Conservation (phyloP, 2,797 vertebrate species). For the Ateles fusciceps region DNA sequence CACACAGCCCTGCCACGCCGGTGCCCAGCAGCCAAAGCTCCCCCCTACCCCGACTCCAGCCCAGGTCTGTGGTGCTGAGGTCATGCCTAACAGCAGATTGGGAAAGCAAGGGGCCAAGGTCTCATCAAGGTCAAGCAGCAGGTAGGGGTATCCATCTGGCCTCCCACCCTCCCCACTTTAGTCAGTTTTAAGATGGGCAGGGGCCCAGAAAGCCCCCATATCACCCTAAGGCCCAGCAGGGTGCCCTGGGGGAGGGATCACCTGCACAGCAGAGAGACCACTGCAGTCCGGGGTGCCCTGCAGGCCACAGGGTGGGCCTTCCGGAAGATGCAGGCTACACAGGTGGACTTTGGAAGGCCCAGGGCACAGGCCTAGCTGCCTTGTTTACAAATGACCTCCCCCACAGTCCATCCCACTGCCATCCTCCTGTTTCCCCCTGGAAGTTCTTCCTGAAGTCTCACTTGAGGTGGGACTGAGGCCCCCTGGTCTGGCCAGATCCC, state of each 20-base stretch:
- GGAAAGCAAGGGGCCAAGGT: neutral
- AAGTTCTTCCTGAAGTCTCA: conserved; percentile 32
- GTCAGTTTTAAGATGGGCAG: neutral
- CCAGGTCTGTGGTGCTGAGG: neutral
- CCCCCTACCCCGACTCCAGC: neutral
- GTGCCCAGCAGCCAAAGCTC: neutral
- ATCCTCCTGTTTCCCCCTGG: neutral
- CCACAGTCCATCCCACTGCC: neutral
- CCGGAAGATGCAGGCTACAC: neutral
- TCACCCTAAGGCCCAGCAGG: neutral
- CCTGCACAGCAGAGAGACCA: neutral
- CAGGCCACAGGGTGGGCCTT: neutral
- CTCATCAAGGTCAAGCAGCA: neutral
- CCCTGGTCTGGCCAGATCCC: neutral
- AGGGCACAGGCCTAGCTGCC: neutral
- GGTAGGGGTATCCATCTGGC: neutral
- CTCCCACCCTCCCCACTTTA: neutral
- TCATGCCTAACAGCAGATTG: neutral
- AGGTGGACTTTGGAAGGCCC: conserved; percentile 46
- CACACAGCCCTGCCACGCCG: neutral
- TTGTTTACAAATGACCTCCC: conserved; percentile 9
- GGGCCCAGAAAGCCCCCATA: neutral
- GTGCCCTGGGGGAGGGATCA: neutral
- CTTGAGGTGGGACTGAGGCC: neutral
- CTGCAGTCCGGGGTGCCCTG: neutral